Conservation (phyloP, 2,797 vertebrate species). For the Anas georgica region DNA sequence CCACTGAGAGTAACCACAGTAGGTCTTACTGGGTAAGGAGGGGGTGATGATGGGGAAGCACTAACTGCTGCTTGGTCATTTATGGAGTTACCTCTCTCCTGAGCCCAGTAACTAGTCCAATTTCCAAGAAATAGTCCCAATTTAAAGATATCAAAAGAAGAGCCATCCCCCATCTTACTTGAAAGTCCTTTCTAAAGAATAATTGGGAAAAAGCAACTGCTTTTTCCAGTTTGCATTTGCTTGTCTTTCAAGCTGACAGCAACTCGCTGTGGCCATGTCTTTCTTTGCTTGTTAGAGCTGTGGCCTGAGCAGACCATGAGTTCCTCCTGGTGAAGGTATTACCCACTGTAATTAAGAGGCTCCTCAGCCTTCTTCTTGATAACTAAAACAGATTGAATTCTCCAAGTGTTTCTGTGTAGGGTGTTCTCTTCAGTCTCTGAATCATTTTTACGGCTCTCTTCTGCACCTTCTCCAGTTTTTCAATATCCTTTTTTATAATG, state of each 20-base stretch:
- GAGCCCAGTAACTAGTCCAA: neutral
- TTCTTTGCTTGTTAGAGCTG: neutral
- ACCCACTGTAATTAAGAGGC: neutral
- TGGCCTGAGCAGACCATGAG: accelerated
- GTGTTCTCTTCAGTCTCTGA: constrained; percentile 30
- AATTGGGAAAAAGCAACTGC: neutral
- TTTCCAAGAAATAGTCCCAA: neutral
- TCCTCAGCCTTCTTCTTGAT: constrained; percentile 51
- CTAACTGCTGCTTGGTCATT: neutral
- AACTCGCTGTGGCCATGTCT: neutral
- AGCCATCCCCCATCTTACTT: accelerated
- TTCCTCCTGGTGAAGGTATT: constrained; percentile 38
- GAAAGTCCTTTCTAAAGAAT: neutral
- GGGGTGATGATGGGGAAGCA: accelerated
- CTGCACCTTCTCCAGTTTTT: constrained; percentile 70
- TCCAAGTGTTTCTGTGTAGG: constrained; percentile 20
- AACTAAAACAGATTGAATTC: constrained; percentile 65
- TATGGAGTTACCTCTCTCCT: neutral
- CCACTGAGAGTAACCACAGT: neutral
- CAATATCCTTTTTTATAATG: constrained; percentile 59
- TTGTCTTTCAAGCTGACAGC: neutral
- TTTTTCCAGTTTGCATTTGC: neutral
- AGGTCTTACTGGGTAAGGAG: neutral
- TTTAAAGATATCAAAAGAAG: neutral
- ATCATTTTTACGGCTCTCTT: constrained; percentile 55